These are phyloP conservation scores for Drosophila yakuba DNA, from an alignment of 1,140 invertebrate genomes.

Conservation along the genomic window DNA sequence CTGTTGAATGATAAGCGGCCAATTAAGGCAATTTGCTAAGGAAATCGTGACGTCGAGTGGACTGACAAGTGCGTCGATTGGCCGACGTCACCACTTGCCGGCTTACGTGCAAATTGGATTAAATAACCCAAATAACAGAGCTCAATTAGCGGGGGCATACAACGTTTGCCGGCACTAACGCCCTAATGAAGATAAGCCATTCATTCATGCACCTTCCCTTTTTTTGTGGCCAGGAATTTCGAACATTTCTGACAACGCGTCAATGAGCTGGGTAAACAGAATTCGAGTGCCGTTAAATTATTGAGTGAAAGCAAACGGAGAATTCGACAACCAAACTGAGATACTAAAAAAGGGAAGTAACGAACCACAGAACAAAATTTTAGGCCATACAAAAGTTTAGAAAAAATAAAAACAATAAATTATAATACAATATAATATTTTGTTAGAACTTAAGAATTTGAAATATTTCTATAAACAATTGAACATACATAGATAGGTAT, in stretches of 20 bases:
- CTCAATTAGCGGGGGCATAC: slow-evolving; percentile 25
- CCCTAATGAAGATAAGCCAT: slow-evolving; percentile 65
- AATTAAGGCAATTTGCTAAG: slow-evolving; percentile 25
- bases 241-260: slow-evolving; percentile 21
- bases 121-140: slow-evolving; percentile 11
- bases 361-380: background rate
- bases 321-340: too few relatives aligned
- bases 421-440: too few relatives aligned
- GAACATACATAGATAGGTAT: too few relatives aligned
- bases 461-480: too few relatives aligned
- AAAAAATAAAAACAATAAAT: too few relatives aligned
- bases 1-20: slow-evolving; percentile 43
- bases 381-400: too few relatives aligned
- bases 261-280: slow-evolving; percentile 62
- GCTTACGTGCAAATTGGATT: slow-evolving; percentile 28
- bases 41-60: slow-evolving; percentile 28
- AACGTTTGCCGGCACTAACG: slow-evolving; percentile 35
- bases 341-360: background rate
- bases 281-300: slow-evolving; percentile 16
- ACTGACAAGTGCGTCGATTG: slow-evolving; percentile 7
- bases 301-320: background rate
- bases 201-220: background rate
- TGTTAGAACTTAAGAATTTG: too few relatives aligned
- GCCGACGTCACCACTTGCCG: slow-evolving; percentile 2
- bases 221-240: slow-evolving; percentile 7